These are phyloP conservation scores for Trissoscelio sp. DNA, from an alignment of 2,888 invertebrate species.

Conservation along the genomic window DNA sequence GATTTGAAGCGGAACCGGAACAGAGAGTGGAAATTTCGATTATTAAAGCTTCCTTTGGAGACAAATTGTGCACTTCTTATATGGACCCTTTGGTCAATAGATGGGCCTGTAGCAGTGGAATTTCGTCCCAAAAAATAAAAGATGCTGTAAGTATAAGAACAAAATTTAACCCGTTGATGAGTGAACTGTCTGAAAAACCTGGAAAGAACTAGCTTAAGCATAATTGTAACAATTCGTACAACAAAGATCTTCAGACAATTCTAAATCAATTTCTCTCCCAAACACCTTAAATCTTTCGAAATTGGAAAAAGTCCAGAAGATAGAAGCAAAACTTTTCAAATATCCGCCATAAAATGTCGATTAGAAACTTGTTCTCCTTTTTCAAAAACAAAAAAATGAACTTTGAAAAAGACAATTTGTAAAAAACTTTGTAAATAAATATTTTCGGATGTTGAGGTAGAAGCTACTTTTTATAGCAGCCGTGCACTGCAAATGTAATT, in stretches of 20 bases:
- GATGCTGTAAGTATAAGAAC: constrained; percentile 51
- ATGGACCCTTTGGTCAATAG: constrained; percentile 87
- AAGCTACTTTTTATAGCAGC: constrained; percentile 1
- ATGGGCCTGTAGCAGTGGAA: constrained; percentile 86
- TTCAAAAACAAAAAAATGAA: constrained; percentile 6
- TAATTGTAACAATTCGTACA: too few relatives aligned
- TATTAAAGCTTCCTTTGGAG: constrained; percentile 88
- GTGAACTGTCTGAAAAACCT: too few relatives aligned
- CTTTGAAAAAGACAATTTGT: constrained; percentile 7
- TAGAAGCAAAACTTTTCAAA: constrained; percentile 46
- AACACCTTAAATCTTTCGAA: constrained; percentile 33
- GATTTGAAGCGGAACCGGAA: constrained; percentile 89
- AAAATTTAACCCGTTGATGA: too few relatives aligned
- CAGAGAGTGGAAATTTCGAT: constrained; percentile 89
- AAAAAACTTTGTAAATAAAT: constrained; percentile 12
- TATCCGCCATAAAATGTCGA: constrained; percentile 48
- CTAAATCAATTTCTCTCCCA: constrained; percentile 24
- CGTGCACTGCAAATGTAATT: constrained; percentile 12
- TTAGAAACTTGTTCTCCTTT: constrained; percentile 44
- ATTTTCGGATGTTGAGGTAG: constrained; percentile 7
- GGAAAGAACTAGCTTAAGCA: too few relatives aligned
- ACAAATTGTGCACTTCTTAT: constrained; percentile 87
- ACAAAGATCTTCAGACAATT: too few relatives aligned
- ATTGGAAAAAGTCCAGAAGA: constrained; percentile 43
- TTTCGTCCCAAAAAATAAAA: constrained; percentile 31